Conservation (phyloP, 1,140 invertebrate species). For the Zaprionus taronus region DNA sequence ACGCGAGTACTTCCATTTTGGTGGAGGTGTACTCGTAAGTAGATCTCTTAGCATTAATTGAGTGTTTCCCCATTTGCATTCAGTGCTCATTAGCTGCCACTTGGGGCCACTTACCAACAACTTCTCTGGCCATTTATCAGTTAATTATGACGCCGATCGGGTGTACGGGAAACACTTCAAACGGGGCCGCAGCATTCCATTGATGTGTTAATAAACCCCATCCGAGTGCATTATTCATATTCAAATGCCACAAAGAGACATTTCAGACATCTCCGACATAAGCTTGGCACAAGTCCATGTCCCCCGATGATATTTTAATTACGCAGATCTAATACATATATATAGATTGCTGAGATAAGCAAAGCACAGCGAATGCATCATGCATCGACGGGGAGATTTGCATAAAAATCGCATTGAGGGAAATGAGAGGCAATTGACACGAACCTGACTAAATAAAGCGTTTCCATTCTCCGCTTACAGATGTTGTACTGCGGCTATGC, state of each 20-base stretch:
- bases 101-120: conserved; percentile 32
- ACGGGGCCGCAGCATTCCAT: conserved; percentile 66
- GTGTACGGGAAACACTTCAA: conserved; percentile 59
- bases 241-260: conserved; percentile 68
- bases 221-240: conserved; percentile 54
- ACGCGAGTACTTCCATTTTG: background rate
- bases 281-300: background rate
- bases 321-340: conserved; percentile 62
- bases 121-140: conserved; percentile 27
- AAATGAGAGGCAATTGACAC: conserved; percentile 42
- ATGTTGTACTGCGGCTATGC: conserved; percentile 62
- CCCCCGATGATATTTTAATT: conserved; percentile 73
- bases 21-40: conserved; percentile 2
- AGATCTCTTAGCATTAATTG: conserved; percentile 15
- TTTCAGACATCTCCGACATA: conserved; percentile 8
- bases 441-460: conserved; percentile 52
- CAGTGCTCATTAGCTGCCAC: conserved; percentile 52
- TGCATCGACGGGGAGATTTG: conserved; percentile 32
- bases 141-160: conserved; percentile 53
- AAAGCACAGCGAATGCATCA: conserved; percentile 27
- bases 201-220: conserved; percentile 73
- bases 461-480: conserved; percentile 50
- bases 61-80: conserved; percentile 19
- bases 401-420: conserved; percentile 57
- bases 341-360: conserved; percentile 74